Percentiles rank a stretch among this genome's conserved stretches.
Evolutionary conservation across 2,797 vertebrate species (phyloP).

Genomic region (Dendrocincla tyrannina): DNA sequence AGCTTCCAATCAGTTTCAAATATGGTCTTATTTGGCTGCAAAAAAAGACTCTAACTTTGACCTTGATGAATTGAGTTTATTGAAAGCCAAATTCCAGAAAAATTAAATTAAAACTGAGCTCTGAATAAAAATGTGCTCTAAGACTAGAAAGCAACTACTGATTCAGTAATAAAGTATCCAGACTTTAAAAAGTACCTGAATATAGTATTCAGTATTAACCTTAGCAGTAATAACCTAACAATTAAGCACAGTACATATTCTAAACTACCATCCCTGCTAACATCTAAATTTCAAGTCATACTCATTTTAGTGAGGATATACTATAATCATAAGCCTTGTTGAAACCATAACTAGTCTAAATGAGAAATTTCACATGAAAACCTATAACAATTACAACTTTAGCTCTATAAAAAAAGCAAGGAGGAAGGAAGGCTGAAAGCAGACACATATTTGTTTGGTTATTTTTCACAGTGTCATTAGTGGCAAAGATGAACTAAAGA

Average conservation of each 20-base stretch:
- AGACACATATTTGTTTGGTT: neutral
- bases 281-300: neutral
- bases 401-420: slow-evolving; percentile 1
- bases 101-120: neutral
- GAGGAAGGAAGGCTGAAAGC: neutral
- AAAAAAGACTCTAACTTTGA: neutral
- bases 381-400: neutral
- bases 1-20: neutral
- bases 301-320: neutral
- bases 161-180: neutral
- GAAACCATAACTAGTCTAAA: neutral
- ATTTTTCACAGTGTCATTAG: neutral
- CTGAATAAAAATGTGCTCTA: neutral
- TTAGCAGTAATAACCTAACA: neutral
- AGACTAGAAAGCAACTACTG: neutral
- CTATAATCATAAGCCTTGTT: neutral
- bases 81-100: neutral
- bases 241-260: neutral
- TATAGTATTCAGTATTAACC: neutral
- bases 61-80: neutral
- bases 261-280: neutral
- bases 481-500: neutral
- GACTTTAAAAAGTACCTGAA: neutral
- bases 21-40: neutral
- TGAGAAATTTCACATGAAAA: neutral